Conservation (phyloP, 2,888 invertebrate genomes). For the Panopea generosa region DNA sequence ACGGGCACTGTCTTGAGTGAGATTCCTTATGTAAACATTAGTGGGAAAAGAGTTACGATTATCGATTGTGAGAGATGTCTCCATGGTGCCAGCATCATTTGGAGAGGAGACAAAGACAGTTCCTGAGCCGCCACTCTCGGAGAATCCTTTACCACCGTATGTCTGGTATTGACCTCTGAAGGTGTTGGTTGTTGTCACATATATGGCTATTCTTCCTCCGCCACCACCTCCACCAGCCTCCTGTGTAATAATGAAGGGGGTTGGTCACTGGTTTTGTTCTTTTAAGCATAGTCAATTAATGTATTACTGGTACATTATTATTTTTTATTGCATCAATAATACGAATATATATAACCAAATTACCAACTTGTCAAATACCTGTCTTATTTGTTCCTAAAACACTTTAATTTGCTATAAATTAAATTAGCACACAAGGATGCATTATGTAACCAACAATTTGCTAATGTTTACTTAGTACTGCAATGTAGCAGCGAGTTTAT, state of each 20-base stretch:
- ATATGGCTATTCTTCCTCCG: constrained; percentile 75
- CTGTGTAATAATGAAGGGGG: constrained; percentile 28
- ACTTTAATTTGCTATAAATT: too few relatives aligned
- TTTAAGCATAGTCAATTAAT: too few relatives aligned
- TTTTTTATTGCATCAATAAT: too few relatives aligned
- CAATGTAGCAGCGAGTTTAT: too few relatives aligned
- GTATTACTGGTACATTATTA: too few relatives aligned
- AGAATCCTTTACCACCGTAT: constrained; percentile 68
- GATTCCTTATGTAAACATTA: constrained; percentile 56
- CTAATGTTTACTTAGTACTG: too few relatives aligned
- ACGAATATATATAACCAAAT: too few relatives aligned
- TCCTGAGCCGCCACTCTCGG: constrained; percentile 73
- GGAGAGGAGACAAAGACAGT: constrained; percentile 67
- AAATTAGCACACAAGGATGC: too few relatives aligned
- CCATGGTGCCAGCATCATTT: constrained; percentile 13
- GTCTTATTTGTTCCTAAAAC: too few relatives aligned
- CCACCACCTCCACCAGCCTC: constrained; percentile 73
- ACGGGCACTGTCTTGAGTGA: constrained; percentile 63
- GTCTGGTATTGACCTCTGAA: constrained; percentile 67
- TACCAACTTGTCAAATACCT: too few relatives aligned
- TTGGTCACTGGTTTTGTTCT: too few relatives aligned
- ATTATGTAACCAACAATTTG: too few relatives aligned
- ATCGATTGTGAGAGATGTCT: constrained; percentile 67
- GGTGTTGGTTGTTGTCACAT: constrained; percentile 53
- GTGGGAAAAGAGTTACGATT: constrained; percentile 68